phyloP scores from a whole-genome alignment of 2,888 invertebrate genomes.

The Caenorhabditis drosophilae region DNA sequence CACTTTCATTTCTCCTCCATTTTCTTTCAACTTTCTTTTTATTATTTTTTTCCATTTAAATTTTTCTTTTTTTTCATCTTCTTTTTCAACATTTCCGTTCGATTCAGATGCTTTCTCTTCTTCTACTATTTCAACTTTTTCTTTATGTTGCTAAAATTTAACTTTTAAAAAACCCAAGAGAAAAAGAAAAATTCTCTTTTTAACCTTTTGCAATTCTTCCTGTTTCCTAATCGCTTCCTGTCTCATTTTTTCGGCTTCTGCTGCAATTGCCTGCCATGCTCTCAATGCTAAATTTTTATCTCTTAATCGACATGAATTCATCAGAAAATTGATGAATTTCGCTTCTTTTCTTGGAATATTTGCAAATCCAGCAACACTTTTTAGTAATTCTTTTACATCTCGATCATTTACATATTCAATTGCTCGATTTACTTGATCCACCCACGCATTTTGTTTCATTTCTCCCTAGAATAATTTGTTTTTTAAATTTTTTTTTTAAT shows the following conservation, averaged over 20 bases:
- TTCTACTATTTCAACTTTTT: neutral
- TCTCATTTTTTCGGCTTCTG: slow-evolving; percentile 54
- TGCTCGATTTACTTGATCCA: slow-evolving; percentile 68
- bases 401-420: slow-evolving; percentile 55
- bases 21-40: slow-evolving; percentile 52
- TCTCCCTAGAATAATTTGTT: slow-evolving; percentile 68
- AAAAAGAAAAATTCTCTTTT: no score
- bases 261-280: slow-evolving; percentile 56
- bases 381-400: slow-evolving; percentile 52
- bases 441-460: slow-evolving; percentile 72
- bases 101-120: neutral
- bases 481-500: slow-evolving; percentile 7
- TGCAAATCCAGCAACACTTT: slow-evolving; percentile 48
- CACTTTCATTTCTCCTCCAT: slow-evolving; percentile 54
- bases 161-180: neutral
- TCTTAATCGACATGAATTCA: slow-evolving; percentile 49
- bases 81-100: slow-evolving; percentile 3
- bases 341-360: slow-evolving; percentile 66
- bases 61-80: slow-evolving; percentile 2
- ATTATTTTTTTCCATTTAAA: slow-evolving; percentile 60
- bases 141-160: neutral
- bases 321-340: slow-evolving; percentile 67
- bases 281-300: slow-evolving; percentile 41
- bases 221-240: slow-evolving; percentile 35
- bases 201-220: slow-evolving; percentile 31